phyloP scores from a whole-genome alignment of 2,797 vertebrate genomes.

The Cyprinodon diabolis region DNA sequence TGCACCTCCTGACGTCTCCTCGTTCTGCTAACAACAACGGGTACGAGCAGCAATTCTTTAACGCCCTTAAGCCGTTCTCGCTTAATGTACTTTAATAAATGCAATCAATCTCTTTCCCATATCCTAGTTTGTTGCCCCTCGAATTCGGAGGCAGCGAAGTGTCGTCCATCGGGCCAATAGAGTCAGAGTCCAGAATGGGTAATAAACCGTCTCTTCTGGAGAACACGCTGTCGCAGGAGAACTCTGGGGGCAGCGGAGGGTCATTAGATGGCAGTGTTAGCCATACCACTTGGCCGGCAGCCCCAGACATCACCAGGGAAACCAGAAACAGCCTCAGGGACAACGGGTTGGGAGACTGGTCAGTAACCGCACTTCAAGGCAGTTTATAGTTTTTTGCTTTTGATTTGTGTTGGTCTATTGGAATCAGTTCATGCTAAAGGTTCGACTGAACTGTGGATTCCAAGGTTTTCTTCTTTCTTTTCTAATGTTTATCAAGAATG shows the following conservation, averaged over 20 bases:
- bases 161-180: conserved; percentile 41
- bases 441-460: too few relatives aligned
- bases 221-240: conserved; percentile 89
- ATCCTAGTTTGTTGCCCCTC: conserved; percentile 80
- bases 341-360: conserved; percentile 93
- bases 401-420: too few relatives aligned
- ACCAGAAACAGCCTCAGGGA: conserved; percentile 93
- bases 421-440: too few relatives aligned
- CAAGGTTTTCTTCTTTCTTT: too few relatives aligned
- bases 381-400: too few relatives aligned
- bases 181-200: conserved; percentile 83
- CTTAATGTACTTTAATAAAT: not conserved
- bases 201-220: conserved; percentile 89
- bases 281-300: conserved; percentile 92
- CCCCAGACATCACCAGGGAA: conserved; percentile 97
- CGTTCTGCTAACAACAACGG: conserved; percentile 76
- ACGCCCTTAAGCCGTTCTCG: not conserved
- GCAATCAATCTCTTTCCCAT: conserved; percentile 12
- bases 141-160: conserved; percentile 83
- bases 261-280: conserved; percentile 77
- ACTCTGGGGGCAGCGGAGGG: conserved; percentile 60
- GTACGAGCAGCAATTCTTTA: conserved; percentile 30
- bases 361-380: conserved; percentile 18
- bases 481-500: too few relatives aligned
- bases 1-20: conserved; percentile 90